Conservation (phyloP, 2,797 vertebrate genomes). For the Hemibagrus guttatus region DNA sequence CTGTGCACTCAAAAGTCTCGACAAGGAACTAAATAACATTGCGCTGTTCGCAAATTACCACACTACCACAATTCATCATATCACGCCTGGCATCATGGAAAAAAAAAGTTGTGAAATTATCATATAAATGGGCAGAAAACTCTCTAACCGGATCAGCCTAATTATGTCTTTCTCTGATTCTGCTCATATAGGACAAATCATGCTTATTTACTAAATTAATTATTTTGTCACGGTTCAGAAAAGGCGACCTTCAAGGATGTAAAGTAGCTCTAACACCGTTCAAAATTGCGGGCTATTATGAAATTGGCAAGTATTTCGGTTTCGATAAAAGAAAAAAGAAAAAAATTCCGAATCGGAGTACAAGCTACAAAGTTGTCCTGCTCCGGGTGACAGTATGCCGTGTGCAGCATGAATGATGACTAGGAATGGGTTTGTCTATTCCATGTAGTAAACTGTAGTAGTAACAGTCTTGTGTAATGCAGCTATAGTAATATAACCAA, state of each 20-base stretch:
- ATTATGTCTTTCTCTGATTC: constrained; percentile 19
- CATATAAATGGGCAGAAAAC: constrained; percentile 29
- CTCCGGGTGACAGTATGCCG: too few relatives aligned
- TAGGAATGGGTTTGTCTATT: not conserved
- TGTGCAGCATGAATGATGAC: not conserved
- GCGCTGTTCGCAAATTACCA: not conserved
- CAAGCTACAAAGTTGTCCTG: not conserved
- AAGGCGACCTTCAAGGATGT: constrained; percentile 9
- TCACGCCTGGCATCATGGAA: not conserved
- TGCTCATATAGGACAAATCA: not conserved
- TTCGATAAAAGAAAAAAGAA: too few relatives aligned
- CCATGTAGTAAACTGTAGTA: not conserved
- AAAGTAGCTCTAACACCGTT: not conserved
- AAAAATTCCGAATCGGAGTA: not conserved
- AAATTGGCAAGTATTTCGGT: not conserved
- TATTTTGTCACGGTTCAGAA: constrained; percentile 17
- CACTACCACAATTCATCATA: not conserved
- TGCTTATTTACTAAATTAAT: constrained; percentile 14
- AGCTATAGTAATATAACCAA: not conserved
- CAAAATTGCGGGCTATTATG: not conserved
- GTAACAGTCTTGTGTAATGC: not conserved
- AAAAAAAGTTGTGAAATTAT: constrained; percentile 23
- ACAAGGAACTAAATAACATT: not conserved
- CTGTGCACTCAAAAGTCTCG: not conserved
- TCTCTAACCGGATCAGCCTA: constrained; percentile 17